These are phyloP conservation scores for Nyctalus aviator DNA, from an alignment of 2,797 vertebrate genomes.

Conservation along the genomic window DNA sequence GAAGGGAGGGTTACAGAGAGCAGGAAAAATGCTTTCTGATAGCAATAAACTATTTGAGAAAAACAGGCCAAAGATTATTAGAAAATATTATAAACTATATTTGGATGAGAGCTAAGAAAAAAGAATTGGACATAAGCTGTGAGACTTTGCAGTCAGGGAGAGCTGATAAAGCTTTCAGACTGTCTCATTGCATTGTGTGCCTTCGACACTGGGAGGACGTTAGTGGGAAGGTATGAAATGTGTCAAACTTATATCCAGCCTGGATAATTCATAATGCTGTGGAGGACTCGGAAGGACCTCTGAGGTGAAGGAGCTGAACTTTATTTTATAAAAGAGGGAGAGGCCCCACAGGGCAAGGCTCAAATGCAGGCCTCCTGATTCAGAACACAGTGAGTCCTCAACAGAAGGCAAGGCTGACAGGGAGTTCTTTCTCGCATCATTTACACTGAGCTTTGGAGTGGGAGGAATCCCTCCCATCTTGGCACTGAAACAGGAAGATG, in stretches of 20 bases:
- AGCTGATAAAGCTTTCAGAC: slow-evolving; percentile 45
- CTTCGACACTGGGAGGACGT: slow-evolving; percentile 36
- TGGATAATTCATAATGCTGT: slow-evolving; percentile 40
- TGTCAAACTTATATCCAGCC: slow-evolving; percentile 35
- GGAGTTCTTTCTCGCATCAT: background rate
- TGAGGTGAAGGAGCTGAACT: slow-evolving; percentile 31
- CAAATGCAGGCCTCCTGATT: background rate
- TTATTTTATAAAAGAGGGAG: slow-evolving; percentile 14
- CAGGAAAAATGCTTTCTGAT: slow-evolving; percentile 73
- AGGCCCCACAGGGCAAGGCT: background rate
- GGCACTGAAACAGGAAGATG: background rate
- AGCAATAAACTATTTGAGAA: slow-evolving; percentile 74
- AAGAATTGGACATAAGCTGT: slow-evolving; percentile 56
- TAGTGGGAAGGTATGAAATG: slow-evolving; percentile 42
- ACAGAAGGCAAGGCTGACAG: background rate
- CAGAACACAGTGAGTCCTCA: background rate
- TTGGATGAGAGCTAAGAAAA: slow-evolving; percentile 72
- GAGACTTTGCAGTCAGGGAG: slow-evolving; percentile 62
- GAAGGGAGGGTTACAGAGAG: slow-evolving; percentile 49
- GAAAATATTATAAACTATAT: slow-evolving; percentile 69
- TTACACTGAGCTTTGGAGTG: background rate
- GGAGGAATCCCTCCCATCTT: background rate
- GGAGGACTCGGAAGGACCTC: slow-evolving; percentile 2
- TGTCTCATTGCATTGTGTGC: background rate
- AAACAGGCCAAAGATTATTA: slow-evolving; percentile 75